Conservation (phyloP, 2,797 vertebrate genomes). For the Myotis myotis region DNA sequence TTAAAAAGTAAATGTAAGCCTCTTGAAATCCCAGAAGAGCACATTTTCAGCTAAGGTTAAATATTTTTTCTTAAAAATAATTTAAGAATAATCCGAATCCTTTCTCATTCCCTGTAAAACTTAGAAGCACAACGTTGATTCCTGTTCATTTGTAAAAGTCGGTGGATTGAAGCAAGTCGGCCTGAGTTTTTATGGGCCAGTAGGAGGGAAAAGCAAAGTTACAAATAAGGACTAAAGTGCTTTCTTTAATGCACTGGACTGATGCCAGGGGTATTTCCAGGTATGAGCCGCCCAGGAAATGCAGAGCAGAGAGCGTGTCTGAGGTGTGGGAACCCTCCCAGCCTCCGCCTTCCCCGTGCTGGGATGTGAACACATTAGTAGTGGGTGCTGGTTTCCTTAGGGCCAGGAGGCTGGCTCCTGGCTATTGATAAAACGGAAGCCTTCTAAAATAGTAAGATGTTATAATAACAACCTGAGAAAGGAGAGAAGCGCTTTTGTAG, state of each 20-base stretch:
- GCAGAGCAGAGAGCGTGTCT: neutral
- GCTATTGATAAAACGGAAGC: slow-evolving; percentile 45
- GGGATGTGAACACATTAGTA: neutral
- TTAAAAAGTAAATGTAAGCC: slow-evolving; percentile 46
- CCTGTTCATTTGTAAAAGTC: slow-evolving; percentile 28
- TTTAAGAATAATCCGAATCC: neutral
- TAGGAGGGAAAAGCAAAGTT: neutral
- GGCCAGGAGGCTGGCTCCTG: neutral
- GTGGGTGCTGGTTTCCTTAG: fast-evolving
- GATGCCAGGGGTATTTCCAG: slow-evolving; percentile 4
- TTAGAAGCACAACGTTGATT: slow-evolving; percentile 20
- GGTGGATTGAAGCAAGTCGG: neutral
- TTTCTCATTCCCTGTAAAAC: slow-evolving; percentile 23
- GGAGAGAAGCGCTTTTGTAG: neutral
- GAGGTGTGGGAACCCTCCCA: neutral
- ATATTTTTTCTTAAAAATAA: neutral
- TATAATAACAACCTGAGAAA: slow-evolving; percentile 54
- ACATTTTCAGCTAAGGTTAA: slow-evolving; percentile 30
- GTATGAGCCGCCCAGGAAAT: neutral
- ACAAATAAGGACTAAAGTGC: neutral
- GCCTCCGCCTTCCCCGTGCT: fast-evolving
- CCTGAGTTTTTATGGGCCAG: neutral
- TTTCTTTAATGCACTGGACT: neutral
- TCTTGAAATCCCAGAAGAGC: slow-evolving; percentile 5
- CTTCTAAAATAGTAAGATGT: slow-evolving; percentile 56